phyloP scores from a whole-genome alignment of 2,113 vertebrate genomes.

The Hoplias malabaricus region DNA sequence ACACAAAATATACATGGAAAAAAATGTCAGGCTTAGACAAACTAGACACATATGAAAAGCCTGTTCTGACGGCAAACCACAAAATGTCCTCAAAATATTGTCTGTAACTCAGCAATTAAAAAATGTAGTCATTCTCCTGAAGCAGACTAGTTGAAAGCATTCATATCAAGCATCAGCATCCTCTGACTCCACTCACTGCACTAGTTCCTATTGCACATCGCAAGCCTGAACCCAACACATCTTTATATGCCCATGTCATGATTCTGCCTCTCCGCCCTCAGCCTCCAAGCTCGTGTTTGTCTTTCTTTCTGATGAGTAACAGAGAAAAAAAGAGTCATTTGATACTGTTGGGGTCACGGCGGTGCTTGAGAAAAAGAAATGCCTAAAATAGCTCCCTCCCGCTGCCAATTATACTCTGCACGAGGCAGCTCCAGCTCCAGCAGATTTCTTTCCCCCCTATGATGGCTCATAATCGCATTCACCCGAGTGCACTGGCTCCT shows the following conservation, averaged over 20 bases:
- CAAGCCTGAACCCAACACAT: background rate
- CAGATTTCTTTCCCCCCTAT: constrained; percentile 35
- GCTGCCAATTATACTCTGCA: constrained; percentile 36
- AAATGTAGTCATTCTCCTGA: background rate
- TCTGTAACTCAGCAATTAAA: background rate
- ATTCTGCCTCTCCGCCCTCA: background rate
- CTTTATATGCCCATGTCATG: background rate
- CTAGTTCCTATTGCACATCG: background rate
- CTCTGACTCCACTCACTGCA: background rate
- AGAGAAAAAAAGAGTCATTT: constrained; percentile 28
- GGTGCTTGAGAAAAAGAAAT: constrained; percentile 18
- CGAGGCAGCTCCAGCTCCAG: constrained; percentile 4
- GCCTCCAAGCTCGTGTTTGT: background rate
- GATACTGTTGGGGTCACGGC: constrained; percentile 35
- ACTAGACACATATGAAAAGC: background rate
- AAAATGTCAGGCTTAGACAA: too few relatives aligned
- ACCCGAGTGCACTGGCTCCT: constrained; percentile 15
- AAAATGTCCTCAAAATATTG: background rate
- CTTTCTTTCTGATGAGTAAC: constrained; percentile 26
- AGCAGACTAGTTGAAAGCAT: background rate
- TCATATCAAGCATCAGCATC: background rate
- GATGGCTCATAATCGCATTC: constrained; percentile 31
- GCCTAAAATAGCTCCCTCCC: constrained; percentile 42
- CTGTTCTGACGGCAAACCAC: background rate
- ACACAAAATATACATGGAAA: too few relatives aligned